Evolutionary conservation across 2,113 vertebrate species (phyloP).

Genomic region (Paramormyrops kingsleyae): DNA sequence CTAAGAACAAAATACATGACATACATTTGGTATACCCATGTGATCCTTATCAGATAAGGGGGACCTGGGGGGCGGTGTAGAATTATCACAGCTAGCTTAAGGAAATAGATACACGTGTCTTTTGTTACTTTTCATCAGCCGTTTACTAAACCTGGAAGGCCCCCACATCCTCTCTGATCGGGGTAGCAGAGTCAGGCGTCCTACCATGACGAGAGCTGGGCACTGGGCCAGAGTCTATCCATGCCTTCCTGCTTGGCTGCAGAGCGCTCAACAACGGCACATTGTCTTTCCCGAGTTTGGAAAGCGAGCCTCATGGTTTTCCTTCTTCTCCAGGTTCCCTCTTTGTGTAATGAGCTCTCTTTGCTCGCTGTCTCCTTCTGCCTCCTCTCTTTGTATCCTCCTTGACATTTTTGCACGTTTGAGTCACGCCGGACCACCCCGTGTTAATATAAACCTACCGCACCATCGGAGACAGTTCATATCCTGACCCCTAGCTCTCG

Average conservation of each 20-base stretch:
- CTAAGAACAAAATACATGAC: slow-evolving; percentile 49
- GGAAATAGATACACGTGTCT: not conserved
- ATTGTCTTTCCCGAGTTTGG: slow-evolving; percentile 50
- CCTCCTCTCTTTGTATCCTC: slow-evolving; percentile 39
- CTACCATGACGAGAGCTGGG: not conserved
- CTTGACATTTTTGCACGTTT: slow-evolving; percentile 54
- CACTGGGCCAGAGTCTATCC: not conserved
- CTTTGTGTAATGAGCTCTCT: not conserved
- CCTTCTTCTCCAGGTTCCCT: not conserved
- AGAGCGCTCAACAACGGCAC: slow-evolving; percentile 44
- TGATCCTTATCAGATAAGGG: slow-evolving; percentile 51
- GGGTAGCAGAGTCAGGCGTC: not conserved
- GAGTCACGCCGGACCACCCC: slow-evolving; percentile 58
- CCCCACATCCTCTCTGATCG: not conserved
- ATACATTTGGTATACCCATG: slow-evolving; percentile 56
- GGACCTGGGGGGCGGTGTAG: slow-evolving; percentile 56
- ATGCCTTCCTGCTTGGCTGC: not conserved
- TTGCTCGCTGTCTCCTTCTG: not conserved
- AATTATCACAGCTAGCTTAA: slow-evolving; percentile 46
- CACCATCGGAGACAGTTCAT: slow-evolving; percentile 33
- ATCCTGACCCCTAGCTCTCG: slow-evolving; percentile 32
- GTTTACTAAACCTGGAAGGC: slow-evolving; percentile 8
- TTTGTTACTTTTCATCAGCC: slow-evolving; percentile 2
- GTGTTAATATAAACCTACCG: slow-evolving; percentile 51
- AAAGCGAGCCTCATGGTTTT: slow-evolving; percentile 10